Evolutionary conservation across 1,140 invertebrate species (phyloP), one percentile per base, ranked within the genome.

Genomic region (Bombus breviceps): DNA sequence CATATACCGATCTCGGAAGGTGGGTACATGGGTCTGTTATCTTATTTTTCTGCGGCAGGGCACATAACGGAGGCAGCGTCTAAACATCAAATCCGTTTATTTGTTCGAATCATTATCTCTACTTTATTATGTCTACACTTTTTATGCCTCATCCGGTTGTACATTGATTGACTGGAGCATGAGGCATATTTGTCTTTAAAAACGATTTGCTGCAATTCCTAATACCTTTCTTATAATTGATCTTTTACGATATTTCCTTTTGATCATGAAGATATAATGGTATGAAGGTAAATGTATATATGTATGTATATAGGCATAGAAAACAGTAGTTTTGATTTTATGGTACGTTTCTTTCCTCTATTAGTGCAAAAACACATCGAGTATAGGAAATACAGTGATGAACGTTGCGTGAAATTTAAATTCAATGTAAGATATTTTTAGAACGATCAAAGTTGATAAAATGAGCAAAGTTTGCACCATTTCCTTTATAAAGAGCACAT

Each of bases 51-150:
- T 89, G 88, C 83, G 86, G 88, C 86, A 87, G 89, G 90, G 88
- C 90, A 92, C 85, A 91, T 91, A 91, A 86, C 78, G 89, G 86
- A 90, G 91, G 87, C 90, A 91, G 84, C 86, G 74, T 92, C 87
- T 93, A 92, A 93, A 93, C 91, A 93, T 93, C 92, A 93, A 93
- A 92, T 93, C 91, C 92, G 92, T 92, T 93, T 92, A 93, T 93
- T 93, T 87, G 78, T 92, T 89, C 84, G 89, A 88, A 84, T 91
- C 76, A 72, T 89, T 89, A 91, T 90, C 81, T 80, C 87, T 90
- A 89, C 90, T 86, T 89, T 87, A 88, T 90, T 92, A 92, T 89
- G 47, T 85, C 87, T 90, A 90, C 64, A 88, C 85, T 90, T 89
- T 82, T 85, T 90, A 90, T 88, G 84, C 84, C 88, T 91, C 87